Base-by-base conservation (phyloP, 64 coral and sea anemone species). In the Porites lutea region DNA sequence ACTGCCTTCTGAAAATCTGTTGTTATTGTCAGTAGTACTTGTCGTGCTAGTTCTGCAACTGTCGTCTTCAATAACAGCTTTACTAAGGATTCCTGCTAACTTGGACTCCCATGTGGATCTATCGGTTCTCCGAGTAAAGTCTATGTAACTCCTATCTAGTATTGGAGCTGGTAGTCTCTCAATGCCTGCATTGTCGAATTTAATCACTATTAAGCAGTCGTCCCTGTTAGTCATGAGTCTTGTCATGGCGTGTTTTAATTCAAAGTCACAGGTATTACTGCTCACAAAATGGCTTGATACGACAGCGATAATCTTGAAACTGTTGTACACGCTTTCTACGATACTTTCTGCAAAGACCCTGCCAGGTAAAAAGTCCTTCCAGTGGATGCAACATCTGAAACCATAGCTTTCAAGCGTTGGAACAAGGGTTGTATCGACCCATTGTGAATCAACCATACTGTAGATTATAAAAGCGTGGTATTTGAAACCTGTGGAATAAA, bases 401-500 rank as follows among this genome's bases (percentile, higher is more conserved):
- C 58, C 45, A 71, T 88, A 10, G 12, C 53, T 74, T 52, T 88
- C 69, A 3, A 88, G 86, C 18, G 18, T 43, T n/a, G 50, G 7
- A 4, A 88, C 15, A 9, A 88, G 69, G 6, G 27, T 49, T 69
- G 65, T 84, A 5, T 59, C 48, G 52, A 75, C 86, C 11, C 9
- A 58, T 2, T 74, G 22, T 2, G 51, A 14, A 13, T 88, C 86
- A 47, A 3, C 3, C 69, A 15, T 61, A 13, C 21, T 88, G 86
- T 75, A 88, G 71, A 88, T 88, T 19, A 88, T 44, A 60, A 77
- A 88, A 27, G 86, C 86, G 86, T 88, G 69, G 58, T 88, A 43
- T 63, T 88, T 68, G 44, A 52, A 84, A 21, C 18, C 81, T 84
- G 81, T 51, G 63, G 11, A 69, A 3, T 68, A 9, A 69, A 45